Evolutionary conservation across 2,113 vertebrate genomes (phyloP), one percentile per base, ranked within the genome.

Genomic region (Garra rufa): DNA sequence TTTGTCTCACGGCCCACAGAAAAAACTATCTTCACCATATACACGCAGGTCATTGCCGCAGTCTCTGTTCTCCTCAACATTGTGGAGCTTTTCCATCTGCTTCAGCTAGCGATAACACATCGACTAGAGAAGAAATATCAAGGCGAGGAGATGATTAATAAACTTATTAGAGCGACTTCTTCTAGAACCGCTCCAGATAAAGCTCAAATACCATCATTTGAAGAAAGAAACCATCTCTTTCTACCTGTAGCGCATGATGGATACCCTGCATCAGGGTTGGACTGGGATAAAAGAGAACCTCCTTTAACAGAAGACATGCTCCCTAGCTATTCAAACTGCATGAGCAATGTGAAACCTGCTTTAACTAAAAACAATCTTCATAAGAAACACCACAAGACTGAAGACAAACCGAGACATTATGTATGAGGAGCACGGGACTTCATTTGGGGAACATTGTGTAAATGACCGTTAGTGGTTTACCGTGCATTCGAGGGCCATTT

Each of bases 21-120:
- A 91, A 99, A 99, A 92, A 98, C 96, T 3, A 96, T 99, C 90
- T 99, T 99, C 89, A 98, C 97, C 89, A 92, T 99, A 89, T 99
- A 99, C 93, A 97, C 96, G 91, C 94, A 97, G 91, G 95, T 92
- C 81, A 95, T 98, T 3, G 96, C 97, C 0, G 81, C 90, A 9
- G 65, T 99, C 83, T 99, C 98, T 21, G 90, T 97, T 77, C 78
- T 95, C 48, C 96, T 99, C 83, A 99, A 98, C 90, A 71, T 99
- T 15, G 21, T 96, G 3, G 98, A 99, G 92, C 94, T 99, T 17
- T 86, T 94, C 21, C 90, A 97, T 80, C 94, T 99, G 76, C 89
- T 97, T 38, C 94, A 94, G 87, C 93, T 95, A 24, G 89, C 88
- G 26, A 50, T 94, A 61, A 74, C 89, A 21, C 89, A 90, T 4